Conservation (phyloP, 2,797 vertebrate species). For the Eutrigla gurnardus region DNA sequence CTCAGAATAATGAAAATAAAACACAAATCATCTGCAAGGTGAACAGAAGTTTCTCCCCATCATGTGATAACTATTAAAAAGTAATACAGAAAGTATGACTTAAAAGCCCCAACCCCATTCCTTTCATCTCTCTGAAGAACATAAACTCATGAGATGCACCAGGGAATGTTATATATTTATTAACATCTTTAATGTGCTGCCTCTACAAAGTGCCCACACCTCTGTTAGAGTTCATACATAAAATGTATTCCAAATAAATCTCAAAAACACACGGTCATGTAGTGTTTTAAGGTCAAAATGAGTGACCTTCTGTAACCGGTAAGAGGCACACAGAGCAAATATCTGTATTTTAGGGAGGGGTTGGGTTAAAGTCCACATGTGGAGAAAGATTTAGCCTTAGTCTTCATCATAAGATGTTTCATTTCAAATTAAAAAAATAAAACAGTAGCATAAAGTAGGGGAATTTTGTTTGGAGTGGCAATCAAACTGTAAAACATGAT, state of each 20-base stretch:
- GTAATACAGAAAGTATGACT: constrained; percentile 11
- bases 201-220: constrained; percentile 6
- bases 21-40: constrained; percentile 24
- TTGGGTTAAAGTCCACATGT: constrained; percentile 10
- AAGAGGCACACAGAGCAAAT: constrained; percentile 56
- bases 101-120: neutral
- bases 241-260: constrained; percentile 28
- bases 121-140: constrained; percentile 19
- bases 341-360: constrained; percentile 19
- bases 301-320: constrained; percentile 29
- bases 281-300: constrained; percentile 48
- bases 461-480: constrained; percentile 30
- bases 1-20: constrained; percentile 21
- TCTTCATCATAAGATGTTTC: neutral
- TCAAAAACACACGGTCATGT: constrained; percentile 36
- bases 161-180: constrained; percentile 22
- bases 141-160: constrained; percentile 17
- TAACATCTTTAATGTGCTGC: constrained; percentile 7
- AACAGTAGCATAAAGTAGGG: constrained; percentile 12
- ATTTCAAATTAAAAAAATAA: constrained; percentile 15
- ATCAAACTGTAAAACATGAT: constrained; percentile 27
- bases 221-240: constrained; percentile 22
- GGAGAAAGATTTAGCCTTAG: constrained; percentile 6
- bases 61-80: constrained; percentile 20
- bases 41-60: constrained; percentile 10